phyloP scores from a whole-genome alignment of 2,888 invertebrate species.

The Lithodes maja region DNA sequence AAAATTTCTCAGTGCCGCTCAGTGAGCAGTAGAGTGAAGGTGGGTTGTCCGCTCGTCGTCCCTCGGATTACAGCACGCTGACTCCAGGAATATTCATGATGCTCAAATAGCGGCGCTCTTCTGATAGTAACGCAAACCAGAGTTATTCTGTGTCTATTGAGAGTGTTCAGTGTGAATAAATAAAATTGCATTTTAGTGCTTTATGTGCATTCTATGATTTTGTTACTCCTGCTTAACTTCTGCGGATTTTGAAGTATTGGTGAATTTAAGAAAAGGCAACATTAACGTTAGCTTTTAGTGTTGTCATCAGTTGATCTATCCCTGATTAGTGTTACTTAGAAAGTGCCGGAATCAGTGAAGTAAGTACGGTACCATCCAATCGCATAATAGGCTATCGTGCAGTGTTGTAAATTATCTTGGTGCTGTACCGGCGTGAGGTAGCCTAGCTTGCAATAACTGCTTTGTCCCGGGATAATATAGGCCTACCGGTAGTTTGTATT shows the following conservation, averaged over 20 bases:
- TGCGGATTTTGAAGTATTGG: neutral
- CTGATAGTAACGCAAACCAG: neutral
- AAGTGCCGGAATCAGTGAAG: neutral
- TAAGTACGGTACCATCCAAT: no score
- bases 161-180: conserved; percentile 7
- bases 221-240: neutral
- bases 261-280: neutral
- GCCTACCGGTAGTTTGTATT: neutral
- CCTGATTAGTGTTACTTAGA: neutral
- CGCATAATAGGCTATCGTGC: no score
- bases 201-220: neutral
- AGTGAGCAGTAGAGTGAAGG: conserved; percentile 46
- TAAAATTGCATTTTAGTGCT: neutral
- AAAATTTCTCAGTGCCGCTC: conserved; percentile 47
- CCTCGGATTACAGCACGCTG: conserved; percentile 56
- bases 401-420: no score
- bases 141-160: neutral
- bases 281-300: neutral
- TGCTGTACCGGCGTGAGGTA: no score
- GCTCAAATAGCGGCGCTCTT: conserved; percentile 42
- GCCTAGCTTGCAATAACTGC: no score
- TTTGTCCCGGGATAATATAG: no score
- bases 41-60: conserved; percentile 30
- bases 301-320: neutral
- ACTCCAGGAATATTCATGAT: conserved; percentile 38